Percentiles rank a stretch among this genome's conserved stretches.
phyloP scores from a whole-genome alignment of 2,113 vertebrate genomes.

The Dasyornis broadbenti region DNA sequence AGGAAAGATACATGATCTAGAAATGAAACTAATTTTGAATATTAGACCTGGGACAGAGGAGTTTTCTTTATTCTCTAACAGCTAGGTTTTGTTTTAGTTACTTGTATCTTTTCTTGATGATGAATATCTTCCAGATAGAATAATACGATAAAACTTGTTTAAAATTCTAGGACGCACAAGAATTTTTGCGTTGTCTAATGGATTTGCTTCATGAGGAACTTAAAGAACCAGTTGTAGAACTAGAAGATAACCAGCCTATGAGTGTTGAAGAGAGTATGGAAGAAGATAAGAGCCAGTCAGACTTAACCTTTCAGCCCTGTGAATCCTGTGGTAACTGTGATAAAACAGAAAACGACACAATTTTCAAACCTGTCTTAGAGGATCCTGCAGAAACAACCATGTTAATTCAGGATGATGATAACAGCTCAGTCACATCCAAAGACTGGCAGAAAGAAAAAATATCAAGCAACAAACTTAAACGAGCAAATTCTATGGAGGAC shows the following conservation, averaged over 20 bases:
- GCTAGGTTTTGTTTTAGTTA: not conserved
- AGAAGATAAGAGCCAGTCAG: slow-evolving; percentile 86
- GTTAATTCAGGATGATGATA: slow-evolving; percentile 87
- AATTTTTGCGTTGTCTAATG: slow-evolving; percentile 97
- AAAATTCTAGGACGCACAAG: slow-evolving; percentile 90
- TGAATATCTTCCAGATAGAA: not conserved
- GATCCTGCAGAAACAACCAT: slow-evolving; percentile 86
- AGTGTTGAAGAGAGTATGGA: slow-evolving; percentile 77
- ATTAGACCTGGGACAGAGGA: not conserved
- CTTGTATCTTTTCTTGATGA: not conserved
- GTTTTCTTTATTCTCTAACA: not conserved
- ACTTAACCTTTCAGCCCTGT: slow-evolving; percentile 88
- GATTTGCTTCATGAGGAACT: slow-evolving; percentile 97
- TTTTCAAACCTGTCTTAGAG: slow-evolving; percentile 68
- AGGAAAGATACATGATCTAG: not conserved
- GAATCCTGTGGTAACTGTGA: slow-evolving; percentile 89
- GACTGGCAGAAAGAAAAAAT: slow-evolving; percentile 91
- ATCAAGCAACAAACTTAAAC: slow-evolving; percentile 83
- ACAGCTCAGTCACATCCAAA: slow-evolving; percentile 74
- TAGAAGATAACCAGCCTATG: slow-evolving; percentile 76
- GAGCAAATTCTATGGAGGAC: slow-evolving; percentile 76
- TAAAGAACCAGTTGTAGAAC: slow-evolving; percentile 84
- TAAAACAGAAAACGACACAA: slow-evolving; percentile 78
- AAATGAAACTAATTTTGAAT: not conserved
- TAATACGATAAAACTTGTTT: not conserved